Base-by-base conservation (phyloP, 2,113 vertebrate genomes). In the Nothobranchius furzeri region DNA sequence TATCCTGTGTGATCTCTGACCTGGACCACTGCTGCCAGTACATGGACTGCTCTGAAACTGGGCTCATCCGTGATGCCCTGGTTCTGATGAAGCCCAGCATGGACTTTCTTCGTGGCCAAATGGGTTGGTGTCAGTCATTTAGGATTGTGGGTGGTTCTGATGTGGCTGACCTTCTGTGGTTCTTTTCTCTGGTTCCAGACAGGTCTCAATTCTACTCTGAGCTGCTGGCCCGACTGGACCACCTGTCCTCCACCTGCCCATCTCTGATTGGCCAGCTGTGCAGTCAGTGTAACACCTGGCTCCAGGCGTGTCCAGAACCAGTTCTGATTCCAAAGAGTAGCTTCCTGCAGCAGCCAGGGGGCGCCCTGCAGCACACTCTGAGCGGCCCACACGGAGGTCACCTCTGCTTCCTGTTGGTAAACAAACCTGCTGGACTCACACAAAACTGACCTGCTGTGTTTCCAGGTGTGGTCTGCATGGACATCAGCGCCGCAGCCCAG, bases 261-360 rank as follows among this genome's bases (percentile, higher is more conserved):
- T n/a, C 79, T 5, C 72, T 95, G 60, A 87, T 90, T 47, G 91
- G 93, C 56, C 88, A 60, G 51, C 86, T 95, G 64, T 95, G 93
- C 60, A 87, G 87, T 42, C 93, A 94, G 64, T 91, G 92, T 6
- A 73, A 89, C 42, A 84, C 85, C 50, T 94, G 93, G 90, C 86
- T 95, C 64, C 66, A 70, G 1, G 40, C 48, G 1, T 92, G 87
- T 65, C 66, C 88, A 0, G 71, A 91, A n/a, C 94, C 95, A 0
- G 37, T 92, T 58, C 90, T 95, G 9, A 55, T 93, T 42, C 95
- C 94, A 0, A 87, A 85, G 0, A 52, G 80, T 10, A 91, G 90
- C 15, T 96, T 95, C 83, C 91, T 97, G 53, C 92, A 91, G 60
- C 85, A 90, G 15, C 94, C 94, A 0, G 92, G 88, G 1, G 91